Percentiles rank a stretch among this genome's conserved stretches.
These are phyloP conservation scores for Ctenopoma multispine DNA, from an alignment of 2,797 vertebrate genomes.

Conservation along the genomic window DNA sequence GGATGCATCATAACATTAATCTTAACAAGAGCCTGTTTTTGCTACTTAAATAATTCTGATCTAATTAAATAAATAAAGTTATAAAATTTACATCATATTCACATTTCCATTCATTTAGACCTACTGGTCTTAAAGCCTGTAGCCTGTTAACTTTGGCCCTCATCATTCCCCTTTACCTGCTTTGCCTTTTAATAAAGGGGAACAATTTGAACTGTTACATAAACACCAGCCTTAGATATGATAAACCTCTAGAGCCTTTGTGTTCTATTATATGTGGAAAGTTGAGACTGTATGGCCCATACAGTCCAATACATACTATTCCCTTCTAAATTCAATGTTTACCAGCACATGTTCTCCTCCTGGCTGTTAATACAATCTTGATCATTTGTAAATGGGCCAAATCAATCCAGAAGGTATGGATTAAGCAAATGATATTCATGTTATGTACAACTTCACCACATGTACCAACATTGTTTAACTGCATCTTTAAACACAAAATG, in stretches of 20 bases:
- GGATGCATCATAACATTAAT: constrained; percentile 31
- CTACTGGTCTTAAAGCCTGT: neutral
- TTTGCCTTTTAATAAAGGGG: neutral
- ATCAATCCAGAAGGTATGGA: too few relatives aligned
- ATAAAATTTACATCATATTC: neutral
- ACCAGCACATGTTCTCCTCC: too few relatives aligned
- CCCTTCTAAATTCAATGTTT: too few relatives aligned
- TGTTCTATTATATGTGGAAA: neutral
- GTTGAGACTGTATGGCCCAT: too few relatives aligned
- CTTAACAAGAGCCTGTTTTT: constrained; percentile 10
- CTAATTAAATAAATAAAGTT: neutral
- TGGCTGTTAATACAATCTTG: too few relatives aligned
- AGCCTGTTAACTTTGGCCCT: neutral
- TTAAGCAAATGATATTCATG: too few relatives aligned
- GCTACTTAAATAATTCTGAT: neutral
- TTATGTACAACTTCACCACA: too few relatives aligned
- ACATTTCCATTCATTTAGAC: neutral
- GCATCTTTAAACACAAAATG: too few relatives aligned
- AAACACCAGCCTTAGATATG: neutral
- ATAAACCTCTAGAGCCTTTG: neutral
- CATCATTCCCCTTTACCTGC: neutral
- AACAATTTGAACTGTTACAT: too few relatives aligned
- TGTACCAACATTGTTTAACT: too few relatives aligned
- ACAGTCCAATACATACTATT: too few relatives aligned
- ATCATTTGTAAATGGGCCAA: too few relatives aligned